Conservation (phyloP, 2,113 vertebrate species). For the Desmodus rotundus region DNA sequence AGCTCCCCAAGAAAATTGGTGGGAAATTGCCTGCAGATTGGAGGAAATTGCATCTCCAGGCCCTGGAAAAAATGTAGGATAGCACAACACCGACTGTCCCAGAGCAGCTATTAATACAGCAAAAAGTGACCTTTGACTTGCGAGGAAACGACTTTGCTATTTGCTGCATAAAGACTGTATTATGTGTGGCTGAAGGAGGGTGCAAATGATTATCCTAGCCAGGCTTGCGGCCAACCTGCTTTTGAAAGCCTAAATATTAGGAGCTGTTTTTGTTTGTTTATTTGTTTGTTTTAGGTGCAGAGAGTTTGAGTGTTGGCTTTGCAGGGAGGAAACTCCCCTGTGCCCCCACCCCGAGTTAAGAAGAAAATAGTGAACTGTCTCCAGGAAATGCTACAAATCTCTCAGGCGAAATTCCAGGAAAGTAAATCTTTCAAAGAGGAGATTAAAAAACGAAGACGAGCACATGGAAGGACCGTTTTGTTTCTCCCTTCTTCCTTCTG, state of each 20-base stretch:
- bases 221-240: constrained; percentile 66
- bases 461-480: not conserved
- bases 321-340: not conserved
- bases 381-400: constrained; percentile 29
- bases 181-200: constrained; percentile 79
- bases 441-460: constrained; percentile 17
- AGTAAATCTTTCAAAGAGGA: constrained; percentile 44
- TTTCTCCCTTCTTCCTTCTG: not conserved
- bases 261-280: constrained; percentile 25
- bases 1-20: constrained; percentile 88
- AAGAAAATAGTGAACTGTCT: constrained; percentile 42
- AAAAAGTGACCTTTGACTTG: constrained; percentile 84
- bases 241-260: constrained; percentile 70
- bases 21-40: constrained; percentile 90
- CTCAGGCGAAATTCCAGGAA: constrained; percentile 35
- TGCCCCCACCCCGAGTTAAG: not conserved
- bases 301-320: not conserved
- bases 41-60: constrained; percentile 89
- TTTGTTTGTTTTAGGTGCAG: constrained; percentile 52
- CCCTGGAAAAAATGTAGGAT: constrained; percentile 85
- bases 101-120: constrained; percentile 87
- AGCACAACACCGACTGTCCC: constrained; percentile 85
- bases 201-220: constrained; percentile 76
- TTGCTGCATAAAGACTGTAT: constrained; percentile 85
- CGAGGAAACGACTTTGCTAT: constrained; percentile 82